Conservation (phyloP, 2,888 invertebrate genomes). For the Cynaeus angustus region DNA sequence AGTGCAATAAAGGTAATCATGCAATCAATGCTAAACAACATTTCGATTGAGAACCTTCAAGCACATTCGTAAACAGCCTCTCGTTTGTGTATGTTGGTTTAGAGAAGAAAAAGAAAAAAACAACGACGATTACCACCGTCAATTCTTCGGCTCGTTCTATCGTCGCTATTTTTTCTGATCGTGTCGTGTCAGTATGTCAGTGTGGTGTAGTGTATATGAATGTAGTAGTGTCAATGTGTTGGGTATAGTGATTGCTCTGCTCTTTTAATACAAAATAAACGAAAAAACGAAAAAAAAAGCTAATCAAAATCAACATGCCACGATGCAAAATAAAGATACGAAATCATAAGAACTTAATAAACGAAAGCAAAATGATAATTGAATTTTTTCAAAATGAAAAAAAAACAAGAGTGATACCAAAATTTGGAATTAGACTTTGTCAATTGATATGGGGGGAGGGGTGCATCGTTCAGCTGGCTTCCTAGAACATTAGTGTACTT, state of each 20-base stretch:
- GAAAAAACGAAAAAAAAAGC: constrained; percentile 63
- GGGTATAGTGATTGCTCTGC: constrained; percentile 68
- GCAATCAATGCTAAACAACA: constrained; percentile 38
- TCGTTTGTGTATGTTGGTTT: constrained; percentile 42
- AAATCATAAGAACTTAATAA: constrained; percentile 60
- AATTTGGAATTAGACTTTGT: constrained; percentile 65
- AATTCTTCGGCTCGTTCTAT: constrained; percentile 1
- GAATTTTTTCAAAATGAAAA: constrained; percentile 51
- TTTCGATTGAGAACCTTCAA: constrained; percentile 36
- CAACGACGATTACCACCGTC: constrained; percentile 23
- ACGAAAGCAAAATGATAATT: constrained; percentile 55
- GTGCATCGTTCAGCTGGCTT: constrained; percentile 59
- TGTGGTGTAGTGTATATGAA: too few species aligned
- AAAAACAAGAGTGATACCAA: constrained; percentile 48
- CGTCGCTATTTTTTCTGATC: constrained; percentile 37
- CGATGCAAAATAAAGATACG: constrained; percentile 67
- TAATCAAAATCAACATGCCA: constrained; percentile 68
- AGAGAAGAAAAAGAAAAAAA: constrained; percentile 24
- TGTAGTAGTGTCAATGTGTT: constrained; percentile 49
- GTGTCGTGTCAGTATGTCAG: constrained; percentile 55
- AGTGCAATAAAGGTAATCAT: constrained; percentile 44
- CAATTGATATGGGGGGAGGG: constrained; percentile 69
- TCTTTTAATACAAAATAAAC: constrained; percentile 66
- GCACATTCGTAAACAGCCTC: constrained; percentile 51
- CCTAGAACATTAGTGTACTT: constrained; percentile 51